Conservation (phyloP, 2,888 invertebrate species). For the Cryptus viduatorius region DNA sequence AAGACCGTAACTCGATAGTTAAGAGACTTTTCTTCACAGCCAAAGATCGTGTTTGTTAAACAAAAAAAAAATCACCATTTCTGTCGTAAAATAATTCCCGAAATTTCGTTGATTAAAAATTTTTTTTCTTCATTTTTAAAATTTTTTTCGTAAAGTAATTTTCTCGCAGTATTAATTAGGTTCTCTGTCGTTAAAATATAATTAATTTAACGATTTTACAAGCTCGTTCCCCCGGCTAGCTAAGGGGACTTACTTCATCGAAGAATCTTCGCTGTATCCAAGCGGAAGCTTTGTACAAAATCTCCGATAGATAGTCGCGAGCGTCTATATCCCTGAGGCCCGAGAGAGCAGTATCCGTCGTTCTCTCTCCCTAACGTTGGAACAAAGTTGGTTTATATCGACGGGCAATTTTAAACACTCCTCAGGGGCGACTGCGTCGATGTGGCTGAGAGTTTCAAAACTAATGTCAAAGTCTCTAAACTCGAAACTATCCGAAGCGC, state of each 20-base stretch:
- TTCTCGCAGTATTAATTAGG: not conserved
- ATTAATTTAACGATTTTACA: slow-evolving; percentile 11
- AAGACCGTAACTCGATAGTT: too few relatives aligned
- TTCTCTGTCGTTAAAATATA: not conserved
- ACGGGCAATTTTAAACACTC: slow-evolving; percentile 42
- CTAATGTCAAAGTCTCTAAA: slow-evolving; percentile 54
- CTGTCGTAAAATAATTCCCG: not conserved
- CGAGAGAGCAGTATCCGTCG: not conserved
- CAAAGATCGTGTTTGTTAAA: too few relatives aligned
- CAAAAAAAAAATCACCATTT: too few relatives aligned
- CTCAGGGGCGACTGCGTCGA: slow-evolving; percentile 7
- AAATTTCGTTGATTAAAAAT: not conserved
- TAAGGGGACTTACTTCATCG: slow-evolving; percentile 10
- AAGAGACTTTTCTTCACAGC: too few relatives aligned
- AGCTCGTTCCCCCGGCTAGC: not conserved
- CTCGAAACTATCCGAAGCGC: slow-evolving; percentile 44
- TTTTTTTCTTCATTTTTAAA: not conserved
- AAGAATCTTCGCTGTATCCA: slow-evolving; percentile 12
- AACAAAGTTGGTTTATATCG: slow-evolving; percentile 53
- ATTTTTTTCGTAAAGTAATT: not conserved
- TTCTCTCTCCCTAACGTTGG: not conserved
- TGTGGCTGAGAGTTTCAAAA: slow-evolving; percentile 40
- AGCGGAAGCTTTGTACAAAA: not conserved
- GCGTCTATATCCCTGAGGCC: not conserved
- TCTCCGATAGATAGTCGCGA: not conserved